phyloP scores from a whole-genome alignment of 2,113 vertebrate genomes.

The Tragelaphus scriptus region DNA sequence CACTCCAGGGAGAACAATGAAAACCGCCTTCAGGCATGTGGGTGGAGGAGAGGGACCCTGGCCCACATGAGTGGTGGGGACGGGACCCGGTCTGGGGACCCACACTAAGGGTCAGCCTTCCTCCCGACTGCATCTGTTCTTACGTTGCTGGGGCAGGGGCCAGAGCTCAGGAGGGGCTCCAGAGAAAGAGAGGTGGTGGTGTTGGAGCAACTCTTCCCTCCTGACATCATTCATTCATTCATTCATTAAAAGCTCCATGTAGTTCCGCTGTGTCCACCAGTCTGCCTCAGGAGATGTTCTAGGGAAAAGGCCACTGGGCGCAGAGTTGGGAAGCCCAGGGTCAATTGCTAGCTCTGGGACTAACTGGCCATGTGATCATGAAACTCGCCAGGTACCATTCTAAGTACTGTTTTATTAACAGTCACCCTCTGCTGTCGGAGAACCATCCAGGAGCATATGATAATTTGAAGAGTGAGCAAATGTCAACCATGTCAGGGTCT shows the following conservation, averaged over 20 bases:
- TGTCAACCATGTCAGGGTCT: background rate
- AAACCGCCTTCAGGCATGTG: background rate
- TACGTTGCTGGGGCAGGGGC: background rate
- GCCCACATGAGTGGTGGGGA: rapidly evolving
- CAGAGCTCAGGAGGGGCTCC: background rate
- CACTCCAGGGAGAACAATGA: background rate
- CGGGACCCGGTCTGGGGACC: background rate
- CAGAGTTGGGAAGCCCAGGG: background rate
- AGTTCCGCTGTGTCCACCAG: background rate
- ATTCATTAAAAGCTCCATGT: too few species aligned
- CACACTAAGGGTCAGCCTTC: background rate
- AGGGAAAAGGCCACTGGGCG: rapidly evolving
- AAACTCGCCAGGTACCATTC: rapidly evolving
- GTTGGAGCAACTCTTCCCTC: background rate
- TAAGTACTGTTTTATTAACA: background rate
- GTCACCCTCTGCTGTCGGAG: background rate
- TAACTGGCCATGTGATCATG: background rate
- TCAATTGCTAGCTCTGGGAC: background rate
- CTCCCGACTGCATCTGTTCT: background rate
- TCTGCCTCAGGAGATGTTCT: background rate
- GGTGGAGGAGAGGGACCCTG: rapidly evolving
- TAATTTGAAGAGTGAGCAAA: background rate
- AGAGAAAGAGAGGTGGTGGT: background rate
- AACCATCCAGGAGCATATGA: background rate
- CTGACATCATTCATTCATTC: background rate